Evolutionary conservation across 2,797 vertebrate genomes (phyloP).

Genomic region (Sebastes vulpes): DNA sequence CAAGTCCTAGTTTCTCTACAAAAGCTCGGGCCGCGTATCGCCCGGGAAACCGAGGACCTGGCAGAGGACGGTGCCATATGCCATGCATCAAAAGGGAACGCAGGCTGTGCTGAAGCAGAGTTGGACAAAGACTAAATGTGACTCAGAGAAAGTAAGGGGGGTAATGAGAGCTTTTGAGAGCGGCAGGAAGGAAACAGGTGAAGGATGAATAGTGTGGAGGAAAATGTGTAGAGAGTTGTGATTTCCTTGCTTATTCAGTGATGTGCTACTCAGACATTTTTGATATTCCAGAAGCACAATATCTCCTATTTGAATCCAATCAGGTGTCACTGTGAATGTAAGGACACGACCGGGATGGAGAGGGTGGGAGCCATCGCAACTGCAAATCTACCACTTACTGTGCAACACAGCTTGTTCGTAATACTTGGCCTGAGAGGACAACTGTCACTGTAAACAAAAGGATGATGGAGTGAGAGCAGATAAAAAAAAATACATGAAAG

Average conservation of each 20-base stretch:
- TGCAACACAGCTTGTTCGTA: constrained; percentile 17
- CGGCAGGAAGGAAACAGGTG: background rate
- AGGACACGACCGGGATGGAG: background rate
- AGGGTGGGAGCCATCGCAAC: background rate
- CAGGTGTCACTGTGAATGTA: background rate
- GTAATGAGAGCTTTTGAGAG: constrained; percentile 9
- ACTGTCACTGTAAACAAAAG: background rate
- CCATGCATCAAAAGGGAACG: constrained; percentile 30
- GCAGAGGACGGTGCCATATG: constrained; percentile 1
- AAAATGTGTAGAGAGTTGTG: background rate
- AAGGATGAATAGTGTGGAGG: background rate
- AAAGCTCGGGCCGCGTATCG: background rate
- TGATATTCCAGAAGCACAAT: background rate
- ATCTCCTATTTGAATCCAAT: background rate
- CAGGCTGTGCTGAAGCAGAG: constrained; percentile 19
- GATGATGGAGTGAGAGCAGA: background rate
- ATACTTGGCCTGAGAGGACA: constrained; percentile 15
- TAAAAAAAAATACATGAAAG: constrained; percentile 39
- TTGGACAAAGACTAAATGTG: constrained; percentile 31
- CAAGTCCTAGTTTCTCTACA: constrained; percentile 16
- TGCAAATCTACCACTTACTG: constrained; percentile 8
- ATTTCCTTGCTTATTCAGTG: background rate
- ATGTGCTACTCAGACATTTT: background rate
- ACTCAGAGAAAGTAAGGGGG: constrained; percentile 1
- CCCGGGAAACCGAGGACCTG: constrained; percentile 1